Conservation (phyloP, 2,888 invertebrate genomes). For the Cerastoderma edule region DNA sequence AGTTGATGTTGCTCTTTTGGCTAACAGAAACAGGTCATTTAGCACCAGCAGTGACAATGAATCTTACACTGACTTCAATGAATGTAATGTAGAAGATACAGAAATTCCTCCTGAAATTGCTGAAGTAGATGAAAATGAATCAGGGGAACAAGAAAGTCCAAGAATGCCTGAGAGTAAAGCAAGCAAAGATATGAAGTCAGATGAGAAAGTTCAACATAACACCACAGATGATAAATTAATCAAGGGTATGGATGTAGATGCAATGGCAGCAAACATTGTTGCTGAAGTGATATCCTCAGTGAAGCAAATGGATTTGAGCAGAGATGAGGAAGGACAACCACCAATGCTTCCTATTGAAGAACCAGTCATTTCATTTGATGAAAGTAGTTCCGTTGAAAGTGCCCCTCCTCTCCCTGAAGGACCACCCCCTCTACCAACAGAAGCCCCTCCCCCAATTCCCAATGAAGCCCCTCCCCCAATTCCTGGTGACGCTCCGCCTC, state of each 20-base stretch:
- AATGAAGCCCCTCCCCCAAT: slow-evolving; percentile 1
- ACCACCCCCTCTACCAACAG: slow-evolving; percentile 32
- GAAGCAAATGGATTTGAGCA: slow-evolving; percentile 27
- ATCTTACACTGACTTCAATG: slow-evolving; percentile 56
- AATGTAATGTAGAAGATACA: slow-evolving; percentile 60
- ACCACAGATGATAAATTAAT: slow-evolving; percentile 23
- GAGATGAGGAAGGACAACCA: background rate
- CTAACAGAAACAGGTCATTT: slow-evolving; percentile 42
- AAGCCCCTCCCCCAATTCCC: slow-evolving; percentile 37
- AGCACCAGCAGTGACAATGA: slow-evolving; percentile 52
- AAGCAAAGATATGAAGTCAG: background rate
- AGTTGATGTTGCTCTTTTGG: slow-evolving; percentile 26
- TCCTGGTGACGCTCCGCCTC: slow-evolving; percentile 18
- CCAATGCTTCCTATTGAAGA: slow-evolving; percentile 1
- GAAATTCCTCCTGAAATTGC: slow-evolving; percentile 47
- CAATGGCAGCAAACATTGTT: slow-evolving; percentile 57
- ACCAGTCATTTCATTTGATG: background rate
- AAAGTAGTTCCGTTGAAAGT: slow-evolving; percentile 3
- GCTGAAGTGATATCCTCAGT: slow-evolving; percentile 44
- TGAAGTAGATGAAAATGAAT: slow-evolving; percentile 48
- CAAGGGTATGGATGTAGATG: no score
- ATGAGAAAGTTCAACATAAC: no score
- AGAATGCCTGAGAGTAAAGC: background rate
- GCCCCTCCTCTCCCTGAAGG: slow-evolving; percentile 34
- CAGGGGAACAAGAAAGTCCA: no score